Evolutionary conservation across 1,140 invertebrate species (phyloP), one percentile per base, ranked within the genome.

Genomic region (Drosophila insularis): DNA sequence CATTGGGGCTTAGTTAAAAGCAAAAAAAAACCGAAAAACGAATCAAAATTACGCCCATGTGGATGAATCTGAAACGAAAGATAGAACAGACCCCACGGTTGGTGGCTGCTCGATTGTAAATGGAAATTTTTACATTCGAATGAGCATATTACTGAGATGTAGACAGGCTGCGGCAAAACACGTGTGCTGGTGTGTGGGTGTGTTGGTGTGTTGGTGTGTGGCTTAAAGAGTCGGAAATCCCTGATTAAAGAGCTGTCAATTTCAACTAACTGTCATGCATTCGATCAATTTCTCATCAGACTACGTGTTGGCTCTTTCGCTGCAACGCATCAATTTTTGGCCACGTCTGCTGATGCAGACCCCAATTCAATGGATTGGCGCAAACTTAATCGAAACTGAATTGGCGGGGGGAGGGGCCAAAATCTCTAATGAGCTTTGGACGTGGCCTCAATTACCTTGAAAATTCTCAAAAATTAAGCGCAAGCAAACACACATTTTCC

Each of bases 41-140:
- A 27, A 27, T 27, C 27, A 27, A 35, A 35, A 35, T 35, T 19
- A 19, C 17, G 50, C 19, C 21, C 55, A 58, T 50, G 7, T 58
- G 10, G 21, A 11, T 35, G 55, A 37, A 11, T 37, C 35, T 11
- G 35, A 37, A 37, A 37, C 2, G 35, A 37, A 13, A 37, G 11
- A 37, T 13, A 10, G 17, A 2, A 14, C 7, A 11, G 14, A 17
- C 13, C 58, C 43, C 43, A 46, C 5, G 62, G 58, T 54, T 17
- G 62, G 58, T 59, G 50, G 58, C 50, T 59, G 21, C 37, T 54
- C 40, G 59, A 68, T 55, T 61, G 81, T 65, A 76, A 76, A 81
- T 81, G 82, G 65, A 75, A 81, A 71, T 81, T 74, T 79, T 63
- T 58, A 43, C 75, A 71, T 71, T 73, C 72, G 74, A 86, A 68